Percentiles rank a stretch among this genome's conserved stretches.
phyloP scores from a whole-genome alignment of 1,140 invertebrate genomes.

The Eulimnadia texana region DNA sequence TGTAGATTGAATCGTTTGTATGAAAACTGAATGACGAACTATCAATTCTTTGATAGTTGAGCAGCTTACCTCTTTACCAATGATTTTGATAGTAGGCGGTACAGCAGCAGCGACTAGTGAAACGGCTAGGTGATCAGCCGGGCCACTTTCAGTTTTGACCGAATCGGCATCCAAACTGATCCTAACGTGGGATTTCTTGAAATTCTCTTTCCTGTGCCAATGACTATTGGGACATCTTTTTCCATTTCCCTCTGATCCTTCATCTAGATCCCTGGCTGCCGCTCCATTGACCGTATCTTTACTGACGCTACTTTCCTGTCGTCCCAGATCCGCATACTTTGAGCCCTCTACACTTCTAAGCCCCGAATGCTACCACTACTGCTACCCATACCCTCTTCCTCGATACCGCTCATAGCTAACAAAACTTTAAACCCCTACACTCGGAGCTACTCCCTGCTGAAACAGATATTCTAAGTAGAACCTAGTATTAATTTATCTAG shows the following conservation, averaged over 20 bases:
- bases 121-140: background rate
- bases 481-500: no score
- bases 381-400: no score
- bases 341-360: no score
- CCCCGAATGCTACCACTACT: background rate
- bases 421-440: no score
- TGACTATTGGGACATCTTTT: no score
- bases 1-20: background rate
- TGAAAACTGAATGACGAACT: background rate
- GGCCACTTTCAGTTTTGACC: conserved; percentile 8
- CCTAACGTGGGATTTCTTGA: conserved; percentile 6
- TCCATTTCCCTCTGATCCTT: background rate
- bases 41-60: background rate
- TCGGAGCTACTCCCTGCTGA: no score
- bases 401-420: no score
- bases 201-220: background rate
- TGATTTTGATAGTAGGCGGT: conserved; percentile 16
- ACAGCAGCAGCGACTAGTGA: conserved; percentile 5
- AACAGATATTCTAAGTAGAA: no score
- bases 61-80: conserved; percentile 18
- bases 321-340: no score
- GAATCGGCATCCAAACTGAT: conserved; percentile 17
- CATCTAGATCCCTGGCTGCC: background rate
- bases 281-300: background rate
- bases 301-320: background rate